Evolutionary conservation across 1,140 invertebrate genomes (phyloP), one percentile per base, ranked within the genome.

Genomic region (Rhizoglyphus robini): DNA sequence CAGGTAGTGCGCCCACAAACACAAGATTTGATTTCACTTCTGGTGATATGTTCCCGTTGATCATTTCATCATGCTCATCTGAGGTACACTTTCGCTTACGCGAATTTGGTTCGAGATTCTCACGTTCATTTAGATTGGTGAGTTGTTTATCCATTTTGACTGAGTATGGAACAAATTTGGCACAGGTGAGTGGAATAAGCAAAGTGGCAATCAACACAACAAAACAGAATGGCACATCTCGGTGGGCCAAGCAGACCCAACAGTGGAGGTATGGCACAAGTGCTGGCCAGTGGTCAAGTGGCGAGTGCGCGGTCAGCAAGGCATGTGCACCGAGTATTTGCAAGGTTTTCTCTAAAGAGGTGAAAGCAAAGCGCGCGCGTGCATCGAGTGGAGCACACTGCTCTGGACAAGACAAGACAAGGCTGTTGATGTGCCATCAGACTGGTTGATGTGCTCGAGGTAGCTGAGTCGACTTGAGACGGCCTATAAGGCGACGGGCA

Each of bases 111-210:
- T 29, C 27, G 15, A 60, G 31, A 27, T 29, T 60, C 2, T 54
- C 51, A 32, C 51, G 51, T 32, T 54, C 51, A 54, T 32, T 54
- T 25, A 54, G 51, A 32, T 54, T 54, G 8, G 20, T 32, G 51
- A 54, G 20, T 32, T 54, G 23, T 18, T 41, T 41, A 27, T 54
- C 51, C 51, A 54, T 54, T 23, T 11, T 41, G 36, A 41, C 18
- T 18, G 18, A 41, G 18, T 41, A 41, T 41, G 51, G 51, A 54
- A 5, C 20, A 54, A 54, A 32, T 54, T 8, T 54, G 51, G 51
- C 51, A 54, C 51, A 54, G 8, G 51, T 15, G 51, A 41, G 8
- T 41, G 36, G 36, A 11, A 41, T 11, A 18, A 41, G 18, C 8
- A 41, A 41, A 18, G 36, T 41, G 36, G 36, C 8, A 41, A 41